phyloP scores from a whole-genome alignment of 2,888 invertebrate species.

The Drosophila phalerata region DNA sequence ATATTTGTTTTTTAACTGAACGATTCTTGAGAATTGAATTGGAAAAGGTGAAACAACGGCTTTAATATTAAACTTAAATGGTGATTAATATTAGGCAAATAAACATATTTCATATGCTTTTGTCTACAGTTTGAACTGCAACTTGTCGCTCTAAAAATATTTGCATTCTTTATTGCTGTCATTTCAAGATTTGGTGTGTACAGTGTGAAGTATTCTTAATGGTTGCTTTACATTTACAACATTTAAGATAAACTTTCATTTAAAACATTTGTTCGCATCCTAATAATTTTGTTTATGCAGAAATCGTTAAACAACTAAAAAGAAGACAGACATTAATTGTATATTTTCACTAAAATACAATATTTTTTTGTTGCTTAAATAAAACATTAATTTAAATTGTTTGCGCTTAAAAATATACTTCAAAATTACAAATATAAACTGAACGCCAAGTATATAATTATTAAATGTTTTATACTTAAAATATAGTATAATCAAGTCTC shows the following conservation, averaged over 20 bases:
- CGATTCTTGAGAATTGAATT: conserved; percentile 45
- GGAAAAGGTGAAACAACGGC: conserved; percentile 37
- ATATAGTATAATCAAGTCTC: conserved; percentile 72
- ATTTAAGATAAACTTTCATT: conserved; percentile 28
- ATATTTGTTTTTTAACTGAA: conserved; percentile 52
- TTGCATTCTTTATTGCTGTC: conserved; percentile 54
- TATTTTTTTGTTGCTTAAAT: conserved; percentile 60
- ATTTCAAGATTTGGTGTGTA: conserved; percentile 68
- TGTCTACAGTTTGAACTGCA: conserved; percentile 49
- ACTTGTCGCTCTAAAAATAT: conserved; percentile 47
- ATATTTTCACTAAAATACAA: conserved; percentile 65
- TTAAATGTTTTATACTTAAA: conserved; percentile 42
- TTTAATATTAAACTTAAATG: conserved; percentile 30
- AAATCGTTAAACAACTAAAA: conserved; percentile 49
- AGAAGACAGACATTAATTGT: conserved; percentile 61
- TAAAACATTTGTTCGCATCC: conserved; percentile 27
- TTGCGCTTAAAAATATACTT: conserved; percentile 69
- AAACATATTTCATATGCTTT: conserved; percentile 75
- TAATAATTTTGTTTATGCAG: conserved; percentile 33
- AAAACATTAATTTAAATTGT: conserved; percentile 61
- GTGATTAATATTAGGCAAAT: conserved; percentile 44
- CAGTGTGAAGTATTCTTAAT: conserved; percentile 47
- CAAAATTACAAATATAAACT: conserved; percentile 64
- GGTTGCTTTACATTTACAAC: conserved; percentile 39
- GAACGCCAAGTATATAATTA: conserved; percentile 61